Base-by-base conservation (phyloP, 2,113 vertebrate genomes). In the Hippocampus barbouri region DNA sequence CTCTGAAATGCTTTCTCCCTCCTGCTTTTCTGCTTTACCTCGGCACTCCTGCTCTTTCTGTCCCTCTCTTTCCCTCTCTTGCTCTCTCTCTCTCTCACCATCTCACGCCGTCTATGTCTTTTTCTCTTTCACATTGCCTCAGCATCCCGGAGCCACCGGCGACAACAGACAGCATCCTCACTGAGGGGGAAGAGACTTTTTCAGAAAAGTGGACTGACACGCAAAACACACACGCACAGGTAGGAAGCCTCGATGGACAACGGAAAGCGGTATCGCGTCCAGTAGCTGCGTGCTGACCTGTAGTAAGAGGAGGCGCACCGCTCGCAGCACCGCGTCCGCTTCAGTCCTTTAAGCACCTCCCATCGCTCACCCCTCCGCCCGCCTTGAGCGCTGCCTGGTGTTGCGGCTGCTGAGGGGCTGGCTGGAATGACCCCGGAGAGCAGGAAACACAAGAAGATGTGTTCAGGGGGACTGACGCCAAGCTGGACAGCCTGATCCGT, bases 381-480 rank as follows among this genome's bases (percentile, higher is more conserved):
- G 47, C 64, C 43, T 66, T 66, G 64, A 66, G n/a, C 23, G 53
- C 78, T 86, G 81, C 72, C 83, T 73, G 80, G 81, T 81, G 87
- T 83, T 84, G 87, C 85, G 70, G 83, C 73, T 86, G 88, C 86
- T 72, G 74, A 83, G 86, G 87, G 87, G 86, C 89, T 83, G 84
- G 85, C 81, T 89, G 91, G 87, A 89, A 88, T 91, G 91, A 91
- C 91, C 91, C 75, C 72, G 83, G 85, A 79, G 85, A 91, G 79
- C 56, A 67, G 86, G 79, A 86, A 85, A 82, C 82, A 86, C 79
- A 75, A 72, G 87, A 79, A 88, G 86, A 89, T 85, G 87, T 68
- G 71, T 75, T 78, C 85, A 81, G 86, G 74, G 56, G 75, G 79
- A 76, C 79, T 84, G 86, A 78, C 68, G 21, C 70, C 79, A 21